Conservation (phyloP, 2,113 vertebrate genomes). For the Pongo abelii region DNA sequence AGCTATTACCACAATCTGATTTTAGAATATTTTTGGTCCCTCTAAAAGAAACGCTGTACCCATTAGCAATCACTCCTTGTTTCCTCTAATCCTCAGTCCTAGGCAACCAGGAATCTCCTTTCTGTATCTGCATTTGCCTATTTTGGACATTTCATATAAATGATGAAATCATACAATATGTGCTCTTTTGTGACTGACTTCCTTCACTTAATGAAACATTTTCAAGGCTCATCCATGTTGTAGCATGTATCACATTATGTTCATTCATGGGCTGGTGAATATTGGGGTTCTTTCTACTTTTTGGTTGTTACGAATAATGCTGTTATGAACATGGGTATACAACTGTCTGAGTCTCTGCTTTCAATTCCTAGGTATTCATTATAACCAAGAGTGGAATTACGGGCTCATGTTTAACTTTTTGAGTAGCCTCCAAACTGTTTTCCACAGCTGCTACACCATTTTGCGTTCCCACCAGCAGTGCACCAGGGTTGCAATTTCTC, state of each 20-base stretch:
- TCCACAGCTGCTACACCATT: not conserved
- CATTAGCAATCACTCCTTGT: not conserved
- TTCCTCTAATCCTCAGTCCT: not conserved
- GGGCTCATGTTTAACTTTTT: not conserved
- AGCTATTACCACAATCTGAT: not conserved
- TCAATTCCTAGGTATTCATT: not conserved
- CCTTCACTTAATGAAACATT: not conserved
- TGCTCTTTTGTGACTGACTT: slow-evolving; percentile 2
- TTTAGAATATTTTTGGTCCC: slow-evolving; percentile 23
- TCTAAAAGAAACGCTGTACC: not conserved
- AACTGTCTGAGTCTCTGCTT: not conserved
- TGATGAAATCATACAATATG: slow-evolving; percentile 8
- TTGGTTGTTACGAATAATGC: not conserved
- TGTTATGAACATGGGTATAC: not conserved
- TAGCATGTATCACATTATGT: not conserved
- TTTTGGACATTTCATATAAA: not conserved
- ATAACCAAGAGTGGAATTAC: not conserved
- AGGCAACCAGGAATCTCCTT: not conserved
- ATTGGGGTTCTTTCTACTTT: not conserved
- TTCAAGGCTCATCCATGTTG: not conserved
- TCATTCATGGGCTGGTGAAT: not conserved
- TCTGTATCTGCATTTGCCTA: not conserved
- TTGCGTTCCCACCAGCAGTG: not conserved
- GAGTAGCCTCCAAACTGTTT: not conserved
- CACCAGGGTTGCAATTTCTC: not conserved